Conservation (phyloP, 2,888 invertebrate species). For the Ctena decussata region DNA sequence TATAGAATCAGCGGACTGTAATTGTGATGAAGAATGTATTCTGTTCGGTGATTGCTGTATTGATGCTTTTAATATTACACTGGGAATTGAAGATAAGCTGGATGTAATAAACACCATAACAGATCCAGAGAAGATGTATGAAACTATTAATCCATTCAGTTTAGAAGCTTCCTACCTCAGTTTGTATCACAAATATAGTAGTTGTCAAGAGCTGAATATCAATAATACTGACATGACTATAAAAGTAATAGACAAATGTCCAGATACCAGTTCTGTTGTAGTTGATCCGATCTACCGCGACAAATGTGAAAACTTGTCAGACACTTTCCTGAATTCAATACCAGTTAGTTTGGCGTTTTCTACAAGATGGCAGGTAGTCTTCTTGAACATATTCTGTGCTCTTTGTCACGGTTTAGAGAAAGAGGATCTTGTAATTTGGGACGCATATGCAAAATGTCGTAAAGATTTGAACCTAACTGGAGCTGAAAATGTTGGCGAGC, state of each 20-base stretch:
- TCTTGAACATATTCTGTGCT: slow-evolving; percentile 6
- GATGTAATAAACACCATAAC: neutral
- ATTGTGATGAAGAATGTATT: neutral
- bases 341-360: neutral
- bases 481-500: neutral
- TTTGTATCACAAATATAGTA: neutral
- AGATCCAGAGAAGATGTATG: neutral
- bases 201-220: neutral
- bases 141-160: neutral
- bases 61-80: neutral
- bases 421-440: slow-evolving; percentile 4
- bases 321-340: neutral
- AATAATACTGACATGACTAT: neutral
- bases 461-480: neutral
- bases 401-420: slow-evolving; percentile 1
- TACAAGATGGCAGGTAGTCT: neutral
- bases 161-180: neutral
- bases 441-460: neutral
- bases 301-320: neutral
- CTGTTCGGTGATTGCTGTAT: slow-evolving; percentile 5
- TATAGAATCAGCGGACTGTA: neutral
- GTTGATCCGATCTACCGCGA: neutral
- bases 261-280: neutral
- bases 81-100: neutral
- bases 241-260: slow-evolving; percentile 1